Evolutionary conservation across 2,113 vertebrate species (phyloP).

Genomic region (Rhodinocichla rosea): DNA sequence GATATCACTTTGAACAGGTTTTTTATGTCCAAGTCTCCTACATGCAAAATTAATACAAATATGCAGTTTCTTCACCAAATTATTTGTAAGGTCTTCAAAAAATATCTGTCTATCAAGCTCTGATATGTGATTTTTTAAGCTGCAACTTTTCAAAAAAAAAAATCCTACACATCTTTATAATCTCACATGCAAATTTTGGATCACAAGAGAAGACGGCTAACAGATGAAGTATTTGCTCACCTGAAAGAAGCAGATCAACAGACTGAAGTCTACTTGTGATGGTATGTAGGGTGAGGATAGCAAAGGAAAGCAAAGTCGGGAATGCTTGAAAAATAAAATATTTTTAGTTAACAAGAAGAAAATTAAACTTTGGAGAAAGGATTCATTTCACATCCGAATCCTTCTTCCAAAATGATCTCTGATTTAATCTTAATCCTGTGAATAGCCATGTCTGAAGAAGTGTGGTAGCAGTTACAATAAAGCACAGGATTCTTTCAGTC

Average conservation of each 20-base stretch:
- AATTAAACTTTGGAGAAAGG: constrained; percentile 37
- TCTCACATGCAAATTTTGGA: constrained; percentile 56
- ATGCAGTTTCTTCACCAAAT: neutral
- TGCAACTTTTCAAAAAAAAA: neutral
- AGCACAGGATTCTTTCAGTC: neutral
- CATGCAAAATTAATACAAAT: neutral
- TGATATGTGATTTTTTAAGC: neutral
- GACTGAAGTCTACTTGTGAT: constrained; percentile 75
- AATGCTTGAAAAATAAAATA: constrained; percentile 79
- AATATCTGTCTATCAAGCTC: neutral
- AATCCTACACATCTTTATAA: neutral
- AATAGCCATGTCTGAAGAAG: neutral
- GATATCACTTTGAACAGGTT: neutral
- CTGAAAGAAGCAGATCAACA: constrained; percentile 73
- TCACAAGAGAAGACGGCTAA: constrained; percentile 56
- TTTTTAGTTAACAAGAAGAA: constrained; percentile 70
- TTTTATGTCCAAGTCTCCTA: neutral
- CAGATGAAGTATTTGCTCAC: constrained; percentile 73
- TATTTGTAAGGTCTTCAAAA: neutral
- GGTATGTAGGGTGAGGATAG: constrained; percentile 75
- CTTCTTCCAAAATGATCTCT: neutral
- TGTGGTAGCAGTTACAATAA: neutral
- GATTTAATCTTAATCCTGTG: neutral
- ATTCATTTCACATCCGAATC: constrained; percentile 56
- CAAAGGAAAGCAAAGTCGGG: constrained; percentile 74